These are phyloP conservation scores for Tragulus kanchil DNA, from an alignment of 2,113 vertebrate genomes.

Conservation along the genomic window DNA sequence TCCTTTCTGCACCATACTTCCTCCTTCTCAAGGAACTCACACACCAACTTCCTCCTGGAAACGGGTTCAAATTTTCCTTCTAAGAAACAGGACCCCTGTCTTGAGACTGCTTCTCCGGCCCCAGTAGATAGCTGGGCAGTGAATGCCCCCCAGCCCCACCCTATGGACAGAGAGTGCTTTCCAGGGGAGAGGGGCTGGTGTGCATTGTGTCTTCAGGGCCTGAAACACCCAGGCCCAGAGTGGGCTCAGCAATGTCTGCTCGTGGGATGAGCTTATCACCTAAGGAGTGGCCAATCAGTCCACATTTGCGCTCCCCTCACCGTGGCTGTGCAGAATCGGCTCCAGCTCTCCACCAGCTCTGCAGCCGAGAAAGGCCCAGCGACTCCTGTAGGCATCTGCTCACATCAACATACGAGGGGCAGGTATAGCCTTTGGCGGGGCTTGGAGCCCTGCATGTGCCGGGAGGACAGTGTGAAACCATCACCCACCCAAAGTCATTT, in stretches of 20 bases:
- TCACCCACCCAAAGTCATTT: not conserved
- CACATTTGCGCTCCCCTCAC: not conserved
- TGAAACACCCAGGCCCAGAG: not conserved
- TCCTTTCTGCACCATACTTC: not conserved
- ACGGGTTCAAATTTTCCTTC: not conserved
- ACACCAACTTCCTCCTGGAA: not conserved
- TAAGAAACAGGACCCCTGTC: not conserved
- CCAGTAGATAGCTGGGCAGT: not conserved
- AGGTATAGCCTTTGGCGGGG: fast-evolving
- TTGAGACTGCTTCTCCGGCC: not conserved
- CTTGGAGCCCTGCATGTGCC: too few relatives aligned
- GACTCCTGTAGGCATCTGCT: not conserved
- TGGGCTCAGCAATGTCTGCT: not conserved
- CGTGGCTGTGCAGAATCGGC: not conserved
- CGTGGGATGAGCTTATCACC: not conserved
- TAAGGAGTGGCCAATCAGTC: not conserved
- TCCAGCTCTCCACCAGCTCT: not conserved
- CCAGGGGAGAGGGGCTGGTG: not conserved
- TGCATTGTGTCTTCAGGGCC: not conserved
- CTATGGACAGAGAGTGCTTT: not conserved
- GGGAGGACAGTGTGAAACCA: not conserved
- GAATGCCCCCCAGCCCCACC: fast-evolving
- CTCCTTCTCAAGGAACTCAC: not conserved
- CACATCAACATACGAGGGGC: not conserved
- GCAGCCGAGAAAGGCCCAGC: not conserved